Evolutionary conservation across 1,140 invertebrate genomes (phyloP).

Genomic region (Zaprionus africanus): DNA sequence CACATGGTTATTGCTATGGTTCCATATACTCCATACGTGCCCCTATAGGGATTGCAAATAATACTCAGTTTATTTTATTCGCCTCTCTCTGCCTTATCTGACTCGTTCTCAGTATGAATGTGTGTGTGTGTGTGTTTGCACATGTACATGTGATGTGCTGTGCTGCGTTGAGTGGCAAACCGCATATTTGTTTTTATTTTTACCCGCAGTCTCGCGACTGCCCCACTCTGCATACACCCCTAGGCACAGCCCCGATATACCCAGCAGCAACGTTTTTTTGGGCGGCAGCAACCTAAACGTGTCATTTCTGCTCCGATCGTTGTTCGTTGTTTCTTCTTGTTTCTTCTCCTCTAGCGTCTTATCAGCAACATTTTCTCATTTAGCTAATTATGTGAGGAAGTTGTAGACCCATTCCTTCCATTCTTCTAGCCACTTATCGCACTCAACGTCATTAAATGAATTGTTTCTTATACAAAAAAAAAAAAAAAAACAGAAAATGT

Average conservation of each 20-base stretch:
- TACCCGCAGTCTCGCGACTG: slow-evolving; percentile 39
- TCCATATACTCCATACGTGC: slow-evolving; percentile 35
- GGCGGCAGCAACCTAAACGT: slow-evolving; percentile 26
- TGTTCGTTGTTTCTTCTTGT: slow-evolving; percentile 17
- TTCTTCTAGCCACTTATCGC: slow-evolving; percentile 46
- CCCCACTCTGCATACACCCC: neutral
- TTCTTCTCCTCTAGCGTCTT: slow-evolving; percentile 27
- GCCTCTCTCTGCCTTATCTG: slow-evolving; percentile 38
- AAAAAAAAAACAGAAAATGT: neutral
- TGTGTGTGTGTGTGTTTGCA: neutral
- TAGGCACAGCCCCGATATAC: neutral
- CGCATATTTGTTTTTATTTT: slow-evolving; percentile 62
- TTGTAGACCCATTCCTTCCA: slow-evolving; percentile 21
- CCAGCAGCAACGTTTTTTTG: neutral
- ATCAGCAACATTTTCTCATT: slow-evolving; percentile 61
- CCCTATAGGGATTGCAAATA: slow-evolving; percentile 30
- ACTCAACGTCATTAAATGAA: slow-evolving; percentile 49
- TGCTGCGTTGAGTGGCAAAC: slow-evolving; percentile 6
- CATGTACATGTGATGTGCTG: slow-evolving; percentile 2
- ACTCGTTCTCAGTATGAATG: neutral
- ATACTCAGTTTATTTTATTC: slow-evolving; percentile 27
- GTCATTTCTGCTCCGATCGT: slow-evolving; percentile 44
- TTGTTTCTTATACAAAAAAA: slow-evolving; percentile 18
- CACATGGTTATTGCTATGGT: slow-evolving; percentile 24
- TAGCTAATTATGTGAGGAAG: slow-evolving; percentile 76